phyloP scores from a whole-genome alignment of 2,888 invertebrate species.

The Meteorus cinctellus region DNA sequence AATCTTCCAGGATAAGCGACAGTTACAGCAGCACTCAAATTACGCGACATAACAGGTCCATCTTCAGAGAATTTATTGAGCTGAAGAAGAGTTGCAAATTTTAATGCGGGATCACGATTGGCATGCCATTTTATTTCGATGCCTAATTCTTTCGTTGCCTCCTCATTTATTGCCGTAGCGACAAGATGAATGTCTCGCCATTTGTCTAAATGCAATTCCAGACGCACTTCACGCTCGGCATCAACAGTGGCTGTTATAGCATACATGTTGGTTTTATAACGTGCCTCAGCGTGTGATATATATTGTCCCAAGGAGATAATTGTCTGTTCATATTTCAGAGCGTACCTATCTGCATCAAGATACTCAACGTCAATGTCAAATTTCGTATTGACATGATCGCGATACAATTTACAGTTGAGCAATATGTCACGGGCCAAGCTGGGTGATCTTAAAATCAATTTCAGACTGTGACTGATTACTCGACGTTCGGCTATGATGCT shows the following conservation, averaged over 20 bases:
- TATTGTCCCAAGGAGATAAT: constrained; percentile 77
- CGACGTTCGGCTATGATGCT: constrained; percentile 53
- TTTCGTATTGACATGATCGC: constrained; percentile 81
- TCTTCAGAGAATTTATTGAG: constrained; percentile 73
- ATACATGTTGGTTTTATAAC: constrained; percentile 81
- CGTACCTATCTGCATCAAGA: constrained; percentile 81
- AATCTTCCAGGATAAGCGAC: constrained; percentile 86
- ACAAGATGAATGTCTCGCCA: constrained; percentile 84
- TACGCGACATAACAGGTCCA: constrained; percentile 73
- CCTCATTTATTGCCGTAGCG: constrained; percentile 78
- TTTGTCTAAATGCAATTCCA: constrained; percentile 87
- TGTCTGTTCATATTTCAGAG: constrained; percentile 78
- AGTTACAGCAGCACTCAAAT: constrained; percentile 79
- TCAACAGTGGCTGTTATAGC: constrained; percentile 80
- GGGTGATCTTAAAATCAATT: constrained; percentile 82
- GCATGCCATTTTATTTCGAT: constrained; percentile 90
- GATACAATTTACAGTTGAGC: constrained; percentile 79
- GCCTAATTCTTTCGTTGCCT: constrained; percentile 79
- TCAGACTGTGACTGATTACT: constrained; percentile 80
- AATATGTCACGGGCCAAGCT: constrained; percentile 81
- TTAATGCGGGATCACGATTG: constrained; percentile 86
- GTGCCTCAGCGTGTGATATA: constrained; percentile 80
- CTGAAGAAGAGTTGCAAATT: constrained; percentile 79
- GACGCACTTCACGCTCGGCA: constrained; percentile 78
- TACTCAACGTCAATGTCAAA: constrained; percentile 80